phyloP scores from a whole-genome alignment of 2,113 vertebrate genomes.

The Poecilia latipinna region DNA sequence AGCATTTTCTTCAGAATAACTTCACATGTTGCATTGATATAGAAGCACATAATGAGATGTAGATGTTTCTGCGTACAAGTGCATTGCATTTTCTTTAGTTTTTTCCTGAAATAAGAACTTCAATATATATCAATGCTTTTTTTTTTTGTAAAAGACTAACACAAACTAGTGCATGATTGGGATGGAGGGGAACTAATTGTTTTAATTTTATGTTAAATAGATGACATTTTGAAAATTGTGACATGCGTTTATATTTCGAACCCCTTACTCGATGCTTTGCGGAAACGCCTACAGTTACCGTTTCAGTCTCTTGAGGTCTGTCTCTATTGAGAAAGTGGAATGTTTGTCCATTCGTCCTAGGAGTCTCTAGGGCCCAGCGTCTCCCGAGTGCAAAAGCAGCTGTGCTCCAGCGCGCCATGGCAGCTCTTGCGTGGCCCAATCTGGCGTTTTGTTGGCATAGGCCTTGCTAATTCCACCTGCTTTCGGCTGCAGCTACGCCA shows the following conservation, averaged over 20 bases:
- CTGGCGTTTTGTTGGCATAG: no score
- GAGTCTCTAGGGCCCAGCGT: no score
- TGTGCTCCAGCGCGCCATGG: no score
- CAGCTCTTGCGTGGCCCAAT: no score
- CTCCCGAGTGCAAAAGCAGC: no score
- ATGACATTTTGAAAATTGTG: not conserved
- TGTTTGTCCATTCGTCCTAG: no score
- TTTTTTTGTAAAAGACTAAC: not conserved
- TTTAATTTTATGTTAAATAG: no score
- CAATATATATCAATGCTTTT: not conserved
- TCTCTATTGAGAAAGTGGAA: no score
- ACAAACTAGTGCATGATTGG: no score
- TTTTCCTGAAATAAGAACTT: not conserved
- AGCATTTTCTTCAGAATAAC: not conserved
- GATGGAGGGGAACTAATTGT: no score
- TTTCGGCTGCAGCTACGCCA: no score
- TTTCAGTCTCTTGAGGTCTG: not conserved
- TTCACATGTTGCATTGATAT: not conserved
- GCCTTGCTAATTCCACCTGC: no score
- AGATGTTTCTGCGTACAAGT: not conserved
- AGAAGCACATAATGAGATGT: not conserved
- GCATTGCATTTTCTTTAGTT: not conserved
- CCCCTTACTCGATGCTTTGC: not conserved
- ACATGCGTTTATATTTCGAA: not conserved
- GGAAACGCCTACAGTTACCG: not conserved